Evolutionary conservation across 2,797 vertebrate genomes (phyloP).

Genomic region (Mormyrops boulengeri): DNA sequence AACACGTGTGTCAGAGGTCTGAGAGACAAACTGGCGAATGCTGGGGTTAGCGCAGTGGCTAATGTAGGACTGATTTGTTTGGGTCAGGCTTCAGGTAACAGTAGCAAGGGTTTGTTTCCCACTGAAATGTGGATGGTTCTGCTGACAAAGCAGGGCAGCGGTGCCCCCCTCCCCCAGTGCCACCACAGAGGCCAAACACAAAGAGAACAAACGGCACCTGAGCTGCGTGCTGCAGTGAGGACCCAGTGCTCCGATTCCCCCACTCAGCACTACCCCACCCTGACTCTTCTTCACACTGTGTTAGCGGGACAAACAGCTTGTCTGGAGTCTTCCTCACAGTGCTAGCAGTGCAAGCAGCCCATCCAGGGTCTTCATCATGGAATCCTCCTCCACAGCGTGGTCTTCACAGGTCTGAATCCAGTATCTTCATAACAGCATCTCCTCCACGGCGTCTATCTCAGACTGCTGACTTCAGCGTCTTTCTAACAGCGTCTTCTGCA

Average conservation of each 20-base stretch:
- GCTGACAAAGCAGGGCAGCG: neutral
- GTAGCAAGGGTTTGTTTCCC: neutral
- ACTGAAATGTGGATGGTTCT: neutral
- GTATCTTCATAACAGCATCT: neutral
- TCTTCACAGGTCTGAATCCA: neutral
- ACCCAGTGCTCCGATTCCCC: neutral
- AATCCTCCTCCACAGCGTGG: neutral
- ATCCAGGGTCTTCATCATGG: neutral
- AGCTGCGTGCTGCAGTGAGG: neutral
- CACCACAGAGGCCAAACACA: constrained; percentile 16
- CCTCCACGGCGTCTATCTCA: neutral
- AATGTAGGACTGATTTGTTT: neutral
- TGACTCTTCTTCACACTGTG: neutral
- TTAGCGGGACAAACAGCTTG: neutral
- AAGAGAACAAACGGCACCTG: neutral
- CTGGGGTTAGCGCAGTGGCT: neutral
- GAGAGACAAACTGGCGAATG: neutral
- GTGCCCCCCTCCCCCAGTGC: neutral
- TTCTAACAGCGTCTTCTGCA: neutral
- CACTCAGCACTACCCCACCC: neutral
- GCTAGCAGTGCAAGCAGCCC: neutral
- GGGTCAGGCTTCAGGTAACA: neutral
- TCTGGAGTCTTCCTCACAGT: neutral
- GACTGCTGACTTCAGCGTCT: neutral
- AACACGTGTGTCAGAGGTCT: neutral